A percentile compares a stretch with the other conserved stretches of the same genome.
Evolutionary conservation across 2,888 invertebrate species (phyloP).

Genomic region (Epiperipatus broadwayi): DNA sequence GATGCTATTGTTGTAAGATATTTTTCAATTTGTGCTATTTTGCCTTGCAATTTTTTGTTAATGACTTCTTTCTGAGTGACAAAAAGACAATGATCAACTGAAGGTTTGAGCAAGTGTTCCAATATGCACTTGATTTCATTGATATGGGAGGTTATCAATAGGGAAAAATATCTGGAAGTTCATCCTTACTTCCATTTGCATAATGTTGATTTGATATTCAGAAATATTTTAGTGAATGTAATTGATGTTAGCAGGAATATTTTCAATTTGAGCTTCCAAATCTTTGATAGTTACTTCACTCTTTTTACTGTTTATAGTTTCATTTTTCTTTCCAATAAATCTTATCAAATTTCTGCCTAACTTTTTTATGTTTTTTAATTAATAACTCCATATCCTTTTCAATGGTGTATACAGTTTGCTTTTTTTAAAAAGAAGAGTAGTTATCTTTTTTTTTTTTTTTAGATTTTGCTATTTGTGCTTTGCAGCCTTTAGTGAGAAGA

Average conservation of each 20-base stretch:
- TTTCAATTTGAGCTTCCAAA: conserved; percentile 52
- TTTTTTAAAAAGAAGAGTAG: no score
- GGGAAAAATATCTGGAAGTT: no score
- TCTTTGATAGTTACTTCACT: conserved; percentile 30
- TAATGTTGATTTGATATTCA: conserved; percentile 76
- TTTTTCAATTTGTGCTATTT: conserved; percentile 38
- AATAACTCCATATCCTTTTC: no score
- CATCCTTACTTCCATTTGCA: conserved; percentile 78
- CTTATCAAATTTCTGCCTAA: no score
- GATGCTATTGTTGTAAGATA: conserved; percentile 48
- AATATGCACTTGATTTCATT: conserved; percentile 60
- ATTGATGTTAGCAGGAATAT: conserved; percentile 55
- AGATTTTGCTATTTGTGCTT: no score
- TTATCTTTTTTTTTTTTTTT: no score
- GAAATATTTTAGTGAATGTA: conserved; percentile 75
- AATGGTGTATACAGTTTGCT: no score
- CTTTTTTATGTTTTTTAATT: no score
- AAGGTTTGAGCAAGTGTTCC: conserved; percentile 52
- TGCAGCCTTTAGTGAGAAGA: no score
- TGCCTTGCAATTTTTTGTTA: conserved; percentile 49
- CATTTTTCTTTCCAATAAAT: no score
- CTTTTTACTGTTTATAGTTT: no score
- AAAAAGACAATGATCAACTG: conserved; percentile 42
- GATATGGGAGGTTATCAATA: no score
- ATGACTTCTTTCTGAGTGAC: conserved; percentile 50